Percentiles rank a stretch among this genome's conserved stretches.
These are phyloP conservation scores for Poicephalus gulielmi DNA, from an alignment of 2,113 vertebrate genomes.

Conservation along the genomic window DNA sequence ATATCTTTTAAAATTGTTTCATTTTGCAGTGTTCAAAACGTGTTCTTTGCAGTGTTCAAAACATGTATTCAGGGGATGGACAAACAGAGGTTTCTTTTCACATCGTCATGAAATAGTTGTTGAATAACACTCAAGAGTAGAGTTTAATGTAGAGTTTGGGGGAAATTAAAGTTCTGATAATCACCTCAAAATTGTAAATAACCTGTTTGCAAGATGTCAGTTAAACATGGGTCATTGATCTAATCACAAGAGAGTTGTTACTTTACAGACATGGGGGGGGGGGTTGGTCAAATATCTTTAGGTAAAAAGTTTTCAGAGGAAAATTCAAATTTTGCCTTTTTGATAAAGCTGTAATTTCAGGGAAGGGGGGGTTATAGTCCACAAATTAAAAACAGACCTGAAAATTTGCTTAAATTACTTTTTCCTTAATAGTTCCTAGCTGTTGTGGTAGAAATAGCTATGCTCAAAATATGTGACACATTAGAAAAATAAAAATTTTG, in stretches of 20 bases:
- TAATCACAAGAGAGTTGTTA: not conserved
- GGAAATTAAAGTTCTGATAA: not conserved
- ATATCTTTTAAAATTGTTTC: not conserved
- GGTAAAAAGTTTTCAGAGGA: not conserved
- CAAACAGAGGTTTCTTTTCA: not conserved
- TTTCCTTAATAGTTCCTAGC: not conserved
- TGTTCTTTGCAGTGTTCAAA: not conserved
- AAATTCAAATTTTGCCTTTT: not conserved
- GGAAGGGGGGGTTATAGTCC: not conserved
- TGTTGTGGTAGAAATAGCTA: not conserved
- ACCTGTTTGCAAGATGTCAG: not conserved
- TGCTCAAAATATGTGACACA: not conserved
- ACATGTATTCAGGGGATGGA: not conserved
- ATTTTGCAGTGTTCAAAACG: not conserved
- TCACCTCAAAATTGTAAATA: not conserved
- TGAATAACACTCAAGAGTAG: not conserved
- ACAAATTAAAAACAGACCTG: not conserved
- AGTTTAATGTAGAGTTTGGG: not conserved
- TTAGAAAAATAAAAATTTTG: not conserved
- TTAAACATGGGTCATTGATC: not conserved
- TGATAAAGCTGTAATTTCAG: not conserved
- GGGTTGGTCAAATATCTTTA: not conserved
- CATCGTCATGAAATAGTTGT: accelerated
- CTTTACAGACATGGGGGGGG: not conserved
- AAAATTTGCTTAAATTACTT: not conserved